A percentile compares a stretch with the other conserved stretches of the same genome.
These are phyloP conservation scores for Cavia porcellus DNA, from an alignment of 2,113 vertebrate genomes.

Conservation along the genomic window DNA sequence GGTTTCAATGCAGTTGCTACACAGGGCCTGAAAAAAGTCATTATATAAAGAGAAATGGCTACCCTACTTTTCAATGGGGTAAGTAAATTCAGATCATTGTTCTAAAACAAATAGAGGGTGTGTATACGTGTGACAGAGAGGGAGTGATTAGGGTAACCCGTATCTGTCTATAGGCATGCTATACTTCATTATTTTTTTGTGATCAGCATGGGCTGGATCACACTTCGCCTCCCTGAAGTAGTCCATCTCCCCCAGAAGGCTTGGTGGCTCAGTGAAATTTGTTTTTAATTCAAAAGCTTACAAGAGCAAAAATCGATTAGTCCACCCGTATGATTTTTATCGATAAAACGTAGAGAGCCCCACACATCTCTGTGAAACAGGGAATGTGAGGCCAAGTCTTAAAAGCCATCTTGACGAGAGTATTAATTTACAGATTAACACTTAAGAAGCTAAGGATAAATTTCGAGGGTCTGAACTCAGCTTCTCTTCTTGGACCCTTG, in stretches of 20 bases:
- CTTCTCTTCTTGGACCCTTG: not conserved
- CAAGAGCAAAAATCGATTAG: rapidly evolving
- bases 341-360: not conserved
- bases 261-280: too few species aligned
- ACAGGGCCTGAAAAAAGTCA: not conserved
- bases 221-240: too few species aligned
- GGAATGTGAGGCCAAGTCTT: not conserved
- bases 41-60: not conserved
- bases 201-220: not conserved
- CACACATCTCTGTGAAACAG: not conserved
- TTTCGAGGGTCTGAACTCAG: not conserved
- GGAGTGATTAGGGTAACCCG: not conserved
- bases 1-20: slow-evolving; percentile 54
- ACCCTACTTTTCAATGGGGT: slow-evolving; percentile 37
- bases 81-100: slow-evolving; percentile 45
- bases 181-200: not conserved
- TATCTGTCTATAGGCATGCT: not conserved
- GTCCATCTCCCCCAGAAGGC: not conserved
- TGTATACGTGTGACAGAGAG: too few species aligned
- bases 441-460: not conserved
- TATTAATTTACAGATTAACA: not conserved
- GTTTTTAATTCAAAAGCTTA: not conserved
- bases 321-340: not conserved
- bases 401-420: not conserved
- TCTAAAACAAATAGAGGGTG: slow-evolving; percentile 28